phyloP scores from a whole-genome alignment of 2,113 vertebrate species.

The Chinchilla lanigera region DNA sequence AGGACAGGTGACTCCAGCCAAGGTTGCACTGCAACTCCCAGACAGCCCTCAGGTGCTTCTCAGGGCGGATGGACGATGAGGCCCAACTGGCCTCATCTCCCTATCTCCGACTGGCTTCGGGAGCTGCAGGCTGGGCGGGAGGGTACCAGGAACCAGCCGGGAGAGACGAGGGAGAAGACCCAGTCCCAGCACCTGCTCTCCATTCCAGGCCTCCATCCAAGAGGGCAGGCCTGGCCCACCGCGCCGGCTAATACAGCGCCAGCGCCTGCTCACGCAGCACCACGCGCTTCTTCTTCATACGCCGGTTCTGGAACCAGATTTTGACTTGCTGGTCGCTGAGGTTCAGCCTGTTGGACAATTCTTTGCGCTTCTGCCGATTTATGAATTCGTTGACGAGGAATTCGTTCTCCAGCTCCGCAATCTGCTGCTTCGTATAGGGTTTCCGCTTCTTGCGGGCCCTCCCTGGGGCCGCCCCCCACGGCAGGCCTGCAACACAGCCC shows the following conservation, averaged over 20 bases:
- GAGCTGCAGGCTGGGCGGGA: background rate
- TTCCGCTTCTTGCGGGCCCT: conserved; percentile 95
- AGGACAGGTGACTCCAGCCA: conserved; percentile 49
- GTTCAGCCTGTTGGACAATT: conserved; percentile 94
- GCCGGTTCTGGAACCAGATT: conserved; percentile 98
- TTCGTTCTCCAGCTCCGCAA: conserved; percentile 96
- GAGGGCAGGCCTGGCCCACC: background rate
- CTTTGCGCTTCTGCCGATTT: conserved; percentile 96
- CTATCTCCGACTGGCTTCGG: background rate
- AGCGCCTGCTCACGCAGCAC: conserved; percentile 94
- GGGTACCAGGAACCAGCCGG: background rate
- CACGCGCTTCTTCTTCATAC: conserved; percentile 97
- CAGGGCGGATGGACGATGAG: background rate
- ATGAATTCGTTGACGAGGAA: conserved; percentile 96
- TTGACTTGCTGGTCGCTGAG: conserved; percentile 98
- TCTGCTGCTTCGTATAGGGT: conserved; percentile 95
- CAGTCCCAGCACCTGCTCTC: conserved; percentile 3
- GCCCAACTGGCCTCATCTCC: background rate
- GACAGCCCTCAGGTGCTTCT: background rate
- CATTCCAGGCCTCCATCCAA: background rate
- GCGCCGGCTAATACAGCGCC: conserved; percentile 83
- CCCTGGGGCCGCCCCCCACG: conserved; percentile 93
- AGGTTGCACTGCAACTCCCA: background rate
- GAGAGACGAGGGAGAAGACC: background rate
- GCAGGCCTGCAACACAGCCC: conserved; percentile 89